These are phyloP conservation scores for Garrulus glandarius DNA, from an alignment of 2,797 vertebrate species.

Conservation along the genomic window DNA sequence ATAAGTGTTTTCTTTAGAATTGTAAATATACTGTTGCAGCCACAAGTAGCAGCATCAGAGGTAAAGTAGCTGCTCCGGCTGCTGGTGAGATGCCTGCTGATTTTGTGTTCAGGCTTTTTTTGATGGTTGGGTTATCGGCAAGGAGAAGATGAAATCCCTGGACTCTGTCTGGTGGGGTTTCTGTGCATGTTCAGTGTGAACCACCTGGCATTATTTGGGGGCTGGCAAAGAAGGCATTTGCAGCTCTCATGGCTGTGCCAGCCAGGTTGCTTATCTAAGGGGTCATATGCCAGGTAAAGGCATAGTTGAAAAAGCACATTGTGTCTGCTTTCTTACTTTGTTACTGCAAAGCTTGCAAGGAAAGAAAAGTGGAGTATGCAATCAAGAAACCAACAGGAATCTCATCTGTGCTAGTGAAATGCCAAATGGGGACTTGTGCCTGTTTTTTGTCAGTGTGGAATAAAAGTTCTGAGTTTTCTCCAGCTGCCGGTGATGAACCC, in stretches of 20 bases:
- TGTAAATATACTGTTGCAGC: neutral
- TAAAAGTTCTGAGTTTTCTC: neutral
- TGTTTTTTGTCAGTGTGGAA: neutral
- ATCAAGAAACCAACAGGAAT: neutral
- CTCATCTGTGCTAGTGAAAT: neutral
- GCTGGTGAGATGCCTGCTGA: neutral
- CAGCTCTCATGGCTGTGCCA: neutral
- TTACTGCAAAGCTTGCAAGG: neutral
- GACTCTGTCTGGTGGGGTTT: neutral
- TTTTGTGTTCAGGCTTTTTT: neutral
- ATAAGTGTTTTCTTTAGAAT: neutral
- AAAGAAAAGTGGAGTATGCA: rapidly evolving
- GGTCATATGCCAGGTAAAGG: neutral
- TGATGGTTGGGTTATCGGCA: neutral
- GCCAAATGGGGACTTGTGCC: neutral
- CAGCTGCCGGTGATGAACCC: neutral
- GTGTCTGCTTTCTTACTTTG: neutral
- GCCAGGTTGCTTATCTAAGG: neutral
- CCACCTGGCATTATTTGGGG: neutral
- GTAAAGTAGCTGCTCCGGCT: neutral
- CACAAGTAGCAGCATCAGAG: neutral
- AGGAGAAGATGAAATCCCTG: neutral
- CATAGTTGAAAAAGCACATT: neutral
- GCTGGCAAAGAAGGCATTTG: neutral
- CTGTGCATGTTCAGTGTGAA: neutral